Evolutionary conservation across 2,113 vertebrate genomes (phyloP).

Genomic region (Oplegnathus fasciatus): DNA sequence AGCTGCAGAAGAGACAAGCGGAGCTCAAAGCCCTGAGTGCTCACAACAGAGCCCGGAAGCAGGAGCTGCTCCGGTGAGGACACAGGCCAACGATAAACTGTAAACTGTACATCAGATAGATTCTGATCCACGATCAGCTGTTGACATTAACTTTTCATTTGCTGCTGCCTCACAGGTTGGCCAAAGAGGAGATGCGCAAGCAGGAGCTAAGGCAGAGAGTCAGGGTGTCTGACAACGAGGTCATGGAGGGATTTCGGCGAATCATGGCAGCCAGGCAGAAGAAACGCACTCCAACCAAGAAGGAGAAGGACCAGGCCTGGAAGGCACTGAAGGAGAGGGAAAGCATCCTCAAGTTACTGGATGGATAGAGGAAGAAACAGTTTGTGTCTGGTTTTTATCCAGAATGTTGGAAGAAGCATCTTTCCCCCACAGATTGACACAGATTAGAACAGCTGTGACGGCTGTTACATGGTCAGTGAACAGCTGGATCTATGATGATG

Average conservation of each 20-base stretch:
- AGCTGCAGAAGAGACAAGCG: slow-evolving; percentile 95
- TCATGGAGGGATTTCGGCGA: slow-evolving; percentile 99
- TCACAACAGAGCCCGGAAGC: slow-evolving; percentile 95
- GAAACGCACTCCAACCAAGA: slow-evolving; percentile 98
- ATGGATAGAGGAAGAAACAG: slow-evolving; percentile 81
- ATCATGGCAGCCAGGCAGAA: slow-evolving; percentile 99
- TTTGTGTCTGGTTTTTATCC: slow-evolving; percentile 6
- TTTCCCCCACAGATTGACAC: slow-evolving; percentile 4
- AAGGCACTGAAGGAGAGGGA: slow-evolving; percentile 97
- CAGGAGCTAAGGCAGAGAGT: slow-evolving; percentile 97
- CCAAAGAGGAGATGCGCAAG: slow-evolving; percentile 95
- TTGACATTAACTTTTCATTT: background rate
- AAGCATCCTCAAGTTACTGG: slow-evolving; percentile 96
- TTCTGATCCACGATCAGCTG: background rate
- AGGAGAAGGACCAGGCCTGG: slow-evolving; percentile 99
- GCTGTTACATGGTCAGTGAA: slow-evolving; percentile 34
- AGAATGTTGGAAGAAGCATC: background rate
- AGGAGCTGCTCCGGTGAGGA: slow-evolving; percentile 93
- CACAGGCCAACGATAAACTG: too few species aligned
- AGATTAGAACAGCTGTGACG: slow-evolving; percentile 11
- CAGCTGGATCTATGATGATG: slow-evolving; percentile 19
- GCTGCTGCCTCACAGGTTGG: slow-evolving; percentile 83
- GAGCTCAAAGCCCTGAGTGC: slow-evolving; percentile 95
- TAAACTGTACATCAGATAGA: background rate
- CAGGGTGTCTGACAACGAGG: slow-evolving; percentile 96